These are phyloP conservation scores for Eupelmus urozonus DNA, from an alignment of 2,888 invertebrate genomes.

Conservation along the genomic window DNA sequence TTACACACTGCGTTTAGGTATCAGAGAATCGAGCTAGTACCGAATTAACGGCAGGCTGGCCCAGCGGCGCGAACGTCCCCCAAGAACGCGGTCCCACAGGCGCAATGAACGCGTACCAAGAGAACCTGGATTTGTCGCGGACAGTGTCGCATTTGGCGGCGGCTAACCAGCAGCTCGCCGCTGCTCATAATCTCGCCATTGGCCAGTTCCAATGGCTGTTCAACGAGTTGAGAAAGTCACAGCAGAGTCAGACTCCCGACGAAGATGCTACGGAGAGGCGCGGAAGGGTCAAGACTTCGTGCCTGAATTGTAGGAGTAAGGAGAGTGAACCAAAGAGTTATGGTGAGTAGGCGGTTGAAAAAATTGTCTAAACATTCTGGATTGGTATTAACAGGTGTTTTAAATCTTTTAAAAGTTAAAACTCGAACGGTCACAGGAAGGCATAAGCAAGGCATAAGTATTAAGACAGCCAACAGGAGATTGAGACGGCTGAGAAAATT, in stretches of 20 bases:
- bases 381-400: not conserved
- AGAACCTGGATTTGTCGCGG: slow-evolving; percentile 70
- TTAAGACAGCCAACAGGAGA: slow-evolving; percentile 34
- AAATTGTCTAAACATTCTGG: not conserved
- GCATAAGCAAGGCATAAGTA: slow-evolving; percentile 30
- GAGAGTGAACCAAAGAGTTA: not conserved
- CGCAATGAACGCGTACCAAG: slow-evolving; percentile 54
- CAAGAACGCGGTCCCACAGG: not conserved
- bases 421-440: slow-evolving; percentile 10
- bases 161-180: slow-evolving; percentile 73
- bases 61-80: not conserved
- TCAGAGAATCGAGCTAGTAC: not conserved
- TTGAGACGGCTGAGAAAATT: slow-evolving; percentile 20
- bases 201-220: slow-evolving; percentile 61
- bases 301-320: not conserved
- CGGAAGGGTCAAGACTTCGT: not conserved
- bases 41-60: not conserved
- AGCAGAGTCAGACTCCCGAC: not conserved
- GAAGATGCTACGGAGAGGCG: not conserved
- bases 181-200: slow-evolving; percentile 70
- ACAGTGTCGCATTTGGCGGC: slow-evolving; percentile 73
- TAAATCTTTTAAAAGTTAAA: slow-evolving; percentile 28
- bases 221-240: not conserved
- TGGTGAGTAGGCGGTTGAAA: too few relatives aligned
- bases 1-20: not conserved